Conservation (phyloP, 2,797 vertebrate genomes). For the Chaetodon trifasciatus region DNA sequence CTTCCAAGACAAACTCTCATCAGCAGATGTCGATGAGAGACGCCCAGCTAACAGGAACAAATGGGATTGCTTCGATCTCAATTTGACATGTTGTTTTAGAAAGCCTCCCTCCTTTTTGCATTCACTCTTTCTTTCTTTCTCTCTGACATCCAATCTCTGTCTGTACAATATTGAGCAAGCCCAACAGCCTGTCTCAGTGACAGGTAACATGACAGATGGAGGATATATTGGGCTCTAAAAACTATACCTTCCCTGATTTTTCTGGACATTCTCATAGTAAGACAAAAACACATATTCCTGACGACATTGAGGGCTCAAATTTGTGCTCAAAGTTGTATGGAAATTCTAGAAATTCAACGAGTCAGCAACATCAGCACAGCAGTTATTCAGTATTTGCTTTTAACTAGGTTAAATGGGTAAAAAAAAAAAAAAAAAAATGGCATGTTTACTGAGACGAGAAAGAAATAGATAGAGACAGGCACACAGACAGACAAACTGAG, state of each 20-base stretch:
- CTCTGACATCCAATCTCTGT: conserved; percentile 34
- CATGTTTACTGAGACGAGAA: neutral
- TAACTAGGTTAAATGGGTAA: neutral
- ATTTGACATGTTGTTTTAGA: conserved; percentile 62
- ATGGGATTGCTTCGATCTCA: conserved; percentile 72
- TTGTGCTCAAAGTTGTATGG: neutral
- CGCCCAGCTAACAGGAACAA: conserved; percentile 70
- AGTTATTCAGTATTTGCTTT: neutral
- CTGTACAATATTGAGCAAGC: conserved; percentile 42
- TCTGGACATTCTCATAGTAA: neutral
- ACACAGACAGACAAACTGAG: neutral
- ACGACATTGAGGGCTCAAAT: neutral
- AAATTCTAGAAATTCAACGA: conserved; percentile 8
- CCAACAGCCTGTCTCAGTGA: conserved; percentile 41
- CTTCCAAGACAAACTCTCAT: conserved; percentile 80
- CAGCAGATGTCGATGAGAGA: conserved; percentile 77
- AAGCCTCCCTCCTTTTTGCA: conserved; percentile 43
- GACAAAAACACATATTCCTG: conserved; percentile 2
- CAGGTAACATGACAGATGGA: conserved; percentile 49
- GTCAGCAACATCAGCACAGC: neutral
- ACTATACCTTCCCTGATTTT: conserved; percentile 7
- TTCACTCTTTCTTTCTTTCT: conserved; percentile 33
- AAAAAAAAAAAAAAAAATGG: neutral
- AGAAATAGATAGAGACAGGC: neutral
- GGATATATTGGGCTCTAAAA: conserved; percentile 35